A percentile compares a stretch with the other conserved stretches of the same genome.
These are phyloP conservation scores for Xanthorhoe designata DNA, from an alignment of 2,888 invertebrate genomes.

Conservation along the genomic window DNA sequence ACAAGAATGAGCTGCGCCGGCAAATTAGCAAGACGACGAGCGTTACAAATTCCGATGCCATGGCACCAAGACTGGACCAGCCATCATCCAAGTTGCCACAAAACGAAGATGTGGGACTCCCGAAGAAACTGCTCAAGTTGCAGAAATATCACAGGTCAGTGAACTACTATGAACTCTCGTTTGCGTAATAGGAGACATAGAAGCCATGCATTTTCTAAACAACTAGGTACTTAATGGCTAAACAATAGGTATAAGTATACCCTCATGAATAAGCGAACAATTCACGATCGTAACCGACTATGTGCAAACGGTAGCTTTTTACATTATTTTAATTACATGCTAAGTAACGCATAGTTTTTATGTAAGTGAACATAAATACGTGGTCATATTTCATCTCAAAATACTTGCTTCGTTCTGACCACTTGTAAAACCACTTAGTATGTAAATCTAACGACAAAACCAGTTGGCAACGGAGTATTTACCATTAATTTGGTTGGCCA, in stretches of 20 bases:
- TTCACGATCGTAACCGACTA: conserved; percentile 5
- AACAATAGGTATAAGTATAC: conserved; percentile 19
- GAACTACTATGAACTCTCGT: conserved; percentile 66
- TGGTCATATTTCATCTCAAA: background rate
- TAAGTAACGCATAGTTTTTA: background rate
- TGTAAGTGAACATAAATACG: background rate
- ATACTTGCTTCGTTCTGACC: background rate
- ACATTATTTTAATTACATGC: background rate
- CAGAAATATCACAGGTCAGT: conserved; percentile 86
- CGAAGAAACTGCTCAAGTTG: conserved; percentile 80
- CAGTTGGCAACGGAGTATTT: conserved; percentile 12
- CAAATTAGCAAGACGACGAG: conserved; percentile 87
- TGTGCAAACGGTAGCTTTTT: background rate
- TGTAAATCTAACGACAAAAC: conserved; percentile 17
- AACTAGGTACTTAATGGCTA: conserved; percentile 28
- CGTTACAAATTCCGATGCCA: conserved; percentile 86
- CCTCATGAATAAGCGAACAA: conserved; percentile 10
- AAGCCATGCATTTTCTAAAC: conserved; percentile 28
- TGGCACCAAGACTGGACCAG: conserved; percentile 81
- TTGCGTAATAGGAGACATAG: conserved; percentile 61
- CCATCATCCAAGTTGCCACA: conserved; percentile 61
- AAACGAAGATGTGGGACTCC: conserved; percentile 70
- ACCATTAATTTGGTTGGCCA: conserved; percentile 14
- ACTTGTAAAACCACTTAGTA: background rate
- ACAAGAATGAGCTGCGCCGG: conserved; percentile 77